Base-by-base conservation (phyloP, 2,888 invertebrate species). In the Myopa tessellatipennis region DNA sequence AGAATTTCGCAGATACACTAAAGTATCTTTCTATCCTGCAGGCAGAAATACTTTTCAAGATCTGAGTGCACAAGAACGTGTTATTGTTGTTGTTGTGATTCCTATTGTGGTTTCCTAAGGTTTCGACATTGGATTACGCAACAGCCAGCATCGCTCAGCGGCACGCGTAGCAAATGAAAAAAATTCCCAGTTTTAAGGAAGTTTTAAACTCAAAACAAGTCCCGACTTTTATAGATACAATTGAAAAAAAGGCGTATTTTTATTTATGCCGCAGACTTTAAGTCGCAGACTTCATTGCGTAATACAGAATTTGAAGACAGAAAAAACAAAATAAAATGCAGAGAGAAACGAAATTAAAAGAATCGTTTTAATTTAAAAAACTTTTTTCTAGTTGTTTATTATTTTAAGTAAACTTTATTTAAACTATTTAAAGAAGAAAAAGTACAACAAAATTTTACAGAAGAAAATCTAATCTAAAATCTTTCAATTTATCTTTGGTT, bases 91-190 rank as follows among this genome's bases (percentile, higher is more conserved):
- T 70, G 70, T 12, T 26, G 58, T n/a, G n/a, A n/a, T n/a, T n/a
- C n/a, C n/a, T n/a, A n/a, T 38, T 67, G 5, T 8, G 45, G 0
- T 18, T 52, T 58, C 5, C 2, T 7, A n/a, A 8, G 75, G 75
- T 75, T 75, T 60, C 69, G 75, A 60, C 58, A 75, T 68, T 26
- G 69, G 75, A 52, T 75, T 75, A 34, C 60, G 58, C 45, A 74
- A 60, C 45, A 75, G 14, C n/a, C 50, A 68, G 60, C 68, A 14
- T 68, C 55, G 68, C 75, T 75, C 34, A 58, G 60, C 10, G 65
- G 26, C 50, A 26, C 34, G 45, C 14, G 61, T 4, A 12, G 10
- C 38, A 71, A n/a, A n/a, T 26, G 26, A 26, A 55, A 71, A 55
- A 36, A 36, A 16, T 16, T 71, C 71, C 71, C 38, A 36, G 38